phyloP scores from a whole-genome alignment of 2,797 vertebrate genomes.

The Amazonetta brasiliensis region DNA sequence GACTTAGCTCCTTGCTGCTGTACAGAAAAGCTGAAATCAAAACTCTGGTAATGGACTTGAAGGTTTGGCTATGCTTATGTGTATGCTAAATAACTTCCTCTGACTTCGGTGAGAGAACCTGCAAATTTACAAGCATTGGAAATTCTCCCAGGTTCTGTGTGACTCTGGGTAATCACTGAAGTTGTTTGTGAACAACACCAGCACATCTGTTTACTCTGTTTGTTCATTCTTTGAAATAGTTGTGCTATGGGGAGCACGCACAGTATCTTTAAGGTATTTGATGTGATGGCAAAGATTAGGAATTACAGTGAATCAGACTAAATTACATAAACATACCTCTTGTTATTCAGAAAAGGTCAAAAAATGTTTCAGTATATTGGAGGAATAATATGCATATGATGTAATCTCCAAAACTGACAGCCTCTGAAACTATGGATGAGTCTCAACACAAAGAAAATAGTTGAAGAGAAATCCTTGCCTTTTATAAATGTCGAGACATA shows the following conservation, averaged over 20 bases:
- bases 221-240: neutral
- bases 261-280: neutral
- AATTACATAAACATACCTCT: neutral
- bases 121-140: neutral
- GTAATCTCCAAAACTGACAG: constrained; percentile 3
- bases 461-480: neutral
- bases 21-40: neutral
- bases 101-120: neutral
- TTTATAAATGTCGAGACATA: neutral
- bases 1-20: neutral
- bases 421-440: neutral
- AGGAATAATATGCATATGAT: neutral
- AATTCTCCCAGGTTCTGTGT: neutral
- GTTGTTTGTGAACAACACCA: neutral
- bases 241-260: neutral
- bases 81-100: neutral
- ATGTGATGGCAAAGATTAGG: neutral
- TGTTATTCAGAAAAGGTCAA: neutral
- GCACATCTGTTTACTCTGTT: neutral
- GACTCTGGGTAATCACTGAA: neutral
- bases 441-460: neutral
- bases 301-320: neutral
- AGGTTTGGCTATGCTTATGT: neutral
- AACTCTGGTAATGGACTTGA: neutral
- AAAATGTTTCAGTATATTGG: neutral